phyloP scores from a whole-genome alignment of 2,888 invertebrate species.

The Pasiphila rectangulata region DNA sequence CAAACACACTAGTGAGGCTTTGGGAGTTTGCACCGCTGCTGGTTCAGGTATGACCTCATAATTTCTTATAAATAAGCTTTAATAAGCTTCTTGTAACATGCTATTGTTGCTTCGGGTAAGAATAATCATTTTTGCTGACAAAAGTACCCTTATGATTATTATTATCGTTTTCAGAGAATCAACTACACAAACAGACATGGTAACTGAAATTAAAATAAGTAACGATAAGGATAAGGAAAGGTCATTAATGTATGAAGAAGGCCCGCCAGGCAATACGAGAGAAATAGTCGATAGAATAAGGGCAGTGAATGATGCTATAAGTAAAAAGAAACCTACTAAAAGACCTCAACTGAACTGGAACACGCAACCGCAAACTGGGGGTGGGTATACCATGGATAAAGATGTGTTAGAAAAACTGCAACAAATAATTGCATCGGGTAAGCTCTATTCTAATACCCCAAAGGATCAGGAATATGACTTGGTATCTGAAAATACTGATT shows the following conservation, averaged over 20 bases:
- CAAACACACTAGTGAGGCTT: constrained; percentile 36
- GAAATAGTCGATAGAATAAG: constrained; percentile 80
- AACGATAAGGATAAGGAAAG: constrained; percentile 42
- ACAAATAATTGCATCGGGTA: constrained; percentile 61
- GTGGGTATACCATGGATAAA: constrained; percentile 54
- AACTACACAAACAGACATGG: constrained; percentile 29
- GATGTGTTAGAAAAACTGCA: constrained; percentile 63
- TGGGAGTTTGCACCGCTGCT: constrained; percentile 37
- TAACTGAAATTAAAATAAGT: constrained; percentile 29
- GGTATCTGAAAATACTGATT: constrained; percentile 35
- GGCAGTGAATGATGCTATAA: constrained; percentile 70
- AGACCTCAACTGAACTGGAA: constrained; percentile 52
- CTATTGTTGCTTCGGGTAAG: constrained; percentile 20
- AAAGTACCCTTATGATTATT: neutral
- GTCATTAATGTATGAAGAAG: constrained; percentile 47
- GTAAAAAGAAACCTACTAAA: constrained; percentile 50
- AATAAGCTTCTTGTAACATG: constrained; percentile 39
- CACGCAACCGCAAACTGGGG: constrained; percentile 45
- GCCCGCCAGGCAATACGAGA: constrained; percentile 44
- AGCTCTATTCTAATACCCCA: constrained; percentile 43
- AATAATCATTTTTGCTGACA: neutral
- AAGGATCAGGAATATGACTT: constrained; percentile 42
- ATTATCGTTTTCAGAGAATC: constrained; percentile 48
- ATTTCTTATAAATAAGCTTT: constrained; percentile 43
- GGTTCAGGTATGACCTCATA: constrained; percentile 67